These are phyloP conservation scores for Esox lucius DNA, from an alignment of 2,797 vertebrate genomes.

Conservation along the genomic window DNA sequence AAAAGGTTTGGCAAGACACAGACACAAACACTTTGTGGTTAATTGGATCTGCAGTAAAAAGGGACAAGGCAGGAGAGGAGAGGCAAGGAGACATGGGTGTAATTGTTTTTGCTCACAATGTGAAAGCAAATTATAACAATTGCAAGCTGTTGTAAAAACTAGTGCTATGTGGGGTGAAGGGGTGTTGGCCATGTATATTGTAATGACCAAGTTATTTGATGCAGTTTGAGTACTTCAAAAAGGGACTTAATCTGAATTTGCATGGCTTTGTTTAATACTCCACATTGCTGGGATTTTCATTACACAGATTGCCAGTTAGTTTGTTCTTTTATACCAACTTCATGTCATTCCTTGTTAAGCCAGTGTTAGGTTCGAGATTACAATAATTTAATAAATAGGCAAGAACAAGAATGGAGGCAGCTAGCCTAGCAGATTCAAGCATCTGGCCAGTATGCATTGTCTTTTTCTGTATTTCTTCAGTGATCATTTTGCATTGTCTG, in stretches of 20 bases:
- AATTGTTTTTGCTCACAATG: constrained; percentile 24
- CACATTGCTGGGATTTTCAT: too few species aligned
- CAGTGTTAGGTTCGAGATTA: not conserved
- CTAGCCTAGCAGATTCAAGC: too few species aligned
- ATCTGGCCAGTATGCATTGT: too few species aligned
- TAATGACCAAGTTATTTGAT: too few species aligned
- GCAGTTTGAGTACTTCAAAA: too few species aligned
- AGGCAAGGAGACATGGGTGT: constrained; percentile 39
- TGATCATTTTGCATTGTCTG: too few species aligned
- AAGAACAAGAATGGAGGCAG: not conserved
- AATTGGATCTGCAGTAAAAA: constrained; percentile 52
- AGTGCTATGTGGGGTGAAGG: too few species aligned
- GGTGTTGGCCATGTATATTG: too few species aligned
- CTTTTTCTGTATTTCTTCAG: too few species aligned
- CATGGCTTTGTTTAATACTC: too few species aligned
- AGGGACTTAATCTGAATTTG: too few species aligned
- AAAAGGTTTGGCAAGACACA: constrained; percentile 2
- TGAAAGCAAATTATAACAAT: not conserved
- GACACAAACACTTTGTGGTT: constrained; percentile 33
- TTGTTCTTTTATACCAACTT: not conserved
- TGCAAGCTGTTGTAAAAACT: not conserved
- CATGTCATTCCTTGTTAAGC: not conserved
- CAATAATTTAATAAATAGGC: not conserved
- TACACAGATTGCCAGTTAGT: constrained; percentile 43
- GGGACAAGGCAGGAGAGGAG: constrained; percentile 16